A percentile compares a stretch with the other conserved stretches of the same genome.
Conservation (phyloP, 2,113 vertebrate genomes). For the Coturnix japonica region DNA sequence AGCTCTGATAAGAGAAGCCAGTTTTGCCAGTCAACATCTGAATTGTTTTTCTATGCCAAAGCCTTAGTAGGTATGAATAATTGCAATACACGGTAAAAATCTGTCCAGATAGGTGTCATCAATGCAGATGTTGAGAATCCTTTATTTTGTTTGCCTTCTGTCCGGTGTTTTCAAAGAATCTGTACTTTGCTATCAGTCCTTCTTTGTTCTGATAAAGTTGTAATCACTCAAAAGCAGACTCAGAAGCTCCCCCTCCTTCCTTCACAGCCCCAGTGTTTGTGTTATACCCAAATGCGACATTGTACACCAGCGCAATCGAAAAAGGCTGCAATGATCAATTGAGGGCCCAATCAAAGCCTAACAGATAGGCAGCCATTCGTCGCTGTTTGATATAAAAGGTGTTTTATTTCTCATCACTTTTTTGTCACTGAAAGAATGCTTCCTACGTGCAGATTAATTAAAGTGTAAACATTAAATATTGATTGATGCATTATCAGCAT, state of each 20-base stretch:
- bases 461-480: slow-evolving; percentile 99
- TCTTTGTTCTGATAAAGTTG: slow-evolving; percentile 61
- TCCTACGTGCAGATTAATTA: slow-evolving; percentile 98
- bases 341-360: slow-evolving; percentile 79
- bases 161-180: slow-evolving; percentile 24
- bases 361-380: slow-evolving; percentile 77
- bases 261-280: slow-evolving; percentile 17
- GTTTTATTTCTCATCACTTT: slow-evolving; percentile 93
- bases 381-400: slow-evolving; percentile 91
- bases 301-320: slow-evolving; percentile 45
- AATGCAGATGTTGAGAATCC: slow-evolving; percentile 18
- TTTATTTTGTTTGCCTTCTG: slow-evolving; percentile 47
- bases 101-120: slow-evolving; percentile 26
- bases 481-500: slow-evolving; percentile 99
- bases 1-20: slow-evolving; percentile 1
- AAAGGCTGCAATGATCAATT: slow-evolving; percentile 77
- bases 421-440: slow-evolving; percentile 99
- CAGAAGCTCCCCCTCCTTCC: slow-evolving; percentile 47
- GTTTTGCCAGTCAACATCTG: neutral
- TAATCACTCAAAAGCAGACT: slow-evolving; percentile 38
- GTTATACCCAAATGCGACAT: slow-evolving; percentile 69
- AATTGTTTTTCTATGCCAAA: slow-evolving; percentile 10
- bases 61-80: slow-evolving; percentile 18
- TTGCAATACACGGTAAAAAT: slow-evolving; percentile 26
- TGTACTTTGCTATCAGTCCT: neutral